These are phyloP conservation scores for Bagarius yarrelli DNA, from an alignment of 2,113 vertebrate genomes.

Conservation along the genomic window DNA sequence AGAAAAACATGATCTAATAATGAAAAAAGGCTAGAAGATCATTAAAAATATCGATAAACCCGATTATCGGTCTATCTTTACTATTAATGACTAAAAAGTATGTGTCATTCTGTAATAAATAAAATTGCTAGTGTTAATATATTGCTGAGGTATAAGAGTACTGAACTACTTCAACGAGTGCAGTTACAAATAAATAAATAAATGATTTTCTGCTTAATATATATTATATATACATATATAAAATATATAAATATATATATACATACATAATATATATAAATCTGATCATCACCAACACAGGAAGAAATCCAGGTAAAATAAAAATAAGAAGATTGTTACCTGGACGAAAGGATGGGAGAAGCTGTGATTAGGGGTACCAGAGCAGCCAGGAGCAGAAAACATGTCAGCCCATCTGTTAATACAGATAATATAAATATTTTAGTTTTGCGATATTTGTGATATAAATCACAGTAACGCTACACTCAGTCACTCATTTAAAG, in stretches of 20 bases:
- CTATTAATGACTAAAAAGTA: neutral
- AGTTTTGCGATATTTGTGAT: neutral
- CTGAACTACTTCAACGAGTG: neutral
- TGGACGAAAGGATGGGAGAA: constrained; percentile 90
- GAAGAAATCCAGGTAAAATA: neutral
- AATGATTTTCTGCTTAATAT: neutral
- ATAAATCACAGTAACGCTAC: neutral
- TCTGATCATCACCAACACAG: neutral
- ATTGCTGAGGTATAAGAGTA: neutral
- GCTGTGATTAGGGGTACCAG: constrained; percentile 59
- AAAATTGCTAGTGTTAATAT: neutral
- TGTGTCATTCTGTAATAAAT: neutral
- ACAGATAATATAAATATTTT: neutral
- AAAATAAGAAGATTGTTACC: constrained; percentile 64
- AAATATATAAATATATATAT: neutral
- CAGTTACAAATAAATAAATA: neutral
- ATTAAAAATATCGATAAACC: too few species aligned
- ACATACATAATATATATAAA: neutral
- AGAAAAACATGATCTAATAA: too few species aligned
- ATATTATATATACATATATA: too few species aligned
- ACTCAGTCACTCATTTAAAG: too few species aligned
- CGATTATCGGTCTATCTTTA: too few species aligned
- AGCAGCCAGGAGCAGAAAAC: constrained; percentile 76
- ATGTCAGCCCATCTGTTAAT: constrained; percentile 84
- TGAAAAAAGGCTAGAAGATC: too few species aligned